A percentile compares a stretch with the other conserved stretches of the same genome.
Evolutionary conservation across 2,797 vertebrate species (phyloP).

Genomic region (Luscinia megarhynchos): DNA sequence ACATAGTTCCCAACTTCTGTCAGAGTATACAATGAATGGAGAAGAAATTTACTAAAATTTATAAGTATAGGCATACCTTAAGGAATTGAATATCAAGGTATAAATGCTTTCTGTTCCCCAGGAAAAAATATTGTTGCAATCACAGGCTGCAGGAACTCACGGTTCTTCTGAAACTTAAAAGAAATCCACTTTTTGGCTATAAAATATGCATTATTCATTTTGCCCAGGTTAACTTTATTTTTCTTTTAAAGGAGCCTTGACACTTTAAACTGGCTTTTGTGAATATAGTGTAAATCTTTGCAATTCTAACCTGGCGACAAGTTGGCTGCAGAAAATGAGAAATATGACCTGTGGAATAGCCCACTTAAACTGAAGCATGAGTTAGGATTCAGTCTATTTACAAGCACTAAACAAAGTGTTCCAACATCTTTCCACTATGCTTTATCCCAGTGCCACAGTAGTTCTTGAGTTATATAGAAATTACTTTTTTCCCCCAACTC

Average conservation of each 20-base stretch:
- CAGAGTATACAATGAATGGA: background rate
- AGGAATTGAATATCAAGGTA: slow-evolving; percentile 37
- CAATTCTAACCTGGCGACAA: slow-evolving; percentile 62
- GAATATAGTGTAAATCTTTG: slow-evolving; percentile 62
- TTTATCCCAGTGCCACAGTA: background rate
- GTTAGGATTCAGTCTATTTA: slow-evolving; percentile 19
- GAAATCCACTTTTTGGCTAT: slow-evolving; percentile 16
- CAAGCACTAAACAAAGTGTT: background rate
- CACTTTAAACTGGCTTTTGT: slow-evolving; percentile 47
- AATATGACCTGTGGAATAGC: slow-evolving; percentile 56
- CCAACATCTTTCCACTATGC: background rate
- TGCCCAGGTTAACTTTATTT: slow-evolving; percentile 66
- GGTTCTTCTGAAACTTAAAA: slow-evolving; percentile 46
- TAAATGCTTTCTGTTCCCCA: slow-evolving; percentile 41
- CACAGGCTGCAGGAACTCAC: background rate
- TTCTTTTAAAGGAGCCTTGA: slow-evolving; percentile 57
- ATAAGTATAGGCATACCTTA: slow-evolving; percentile 26
- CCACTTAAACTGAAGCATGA: slow-evolving; percentile 58
- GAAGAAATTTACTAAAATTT: slow-evolving; percentile 42
- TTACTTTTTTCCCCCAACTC: background rate
- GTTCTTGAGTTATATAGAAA: background rate
- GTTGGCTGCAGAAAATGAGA: slow-evolving; percentile 47
- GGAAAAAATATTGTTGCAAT: slow-evolving; percentile 26
- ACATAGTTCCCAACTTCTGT: background rate
- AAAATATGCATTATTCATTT: slow-evolving; percentile 64